phyloP scores from a whole-genome alignment of 1,140 invertebrate genomes.

The Matsumurasca onukii region DNA sequence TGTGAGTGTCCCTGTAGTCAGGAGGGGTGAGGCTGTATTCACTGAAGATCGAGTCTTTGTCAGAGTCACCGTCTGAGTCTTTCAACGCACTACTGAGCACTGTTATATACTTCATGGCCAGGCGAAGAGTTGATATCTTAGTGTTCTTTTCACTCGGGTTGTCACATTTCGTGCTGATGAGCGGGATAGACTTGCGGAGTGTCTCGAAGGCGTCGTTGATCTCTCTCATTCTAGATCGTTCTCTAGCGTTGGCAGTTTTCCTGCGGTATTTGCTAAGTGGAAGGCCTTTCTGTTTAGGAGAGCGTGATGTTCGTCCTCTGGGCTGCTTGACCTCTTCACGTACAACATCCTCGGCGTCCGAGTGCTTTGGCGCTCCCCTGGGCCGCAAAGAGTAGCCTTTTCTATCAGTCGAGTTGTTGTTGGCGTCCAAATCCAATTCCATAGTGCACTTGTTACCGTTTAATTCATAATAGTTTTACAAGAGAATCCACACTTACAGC shows the following conservation, averaged over 20 bases:
- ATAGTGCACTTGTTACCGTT: background rate
- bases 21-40: conserved; percentile 7
- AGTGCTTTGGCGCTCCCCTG: conserved; percentile 32
- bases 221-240: conserved; percentile 81
- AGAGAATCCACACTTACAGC: background rate
- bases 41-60: conserved; percentile 32
- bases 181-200: conserved; percentile 71
- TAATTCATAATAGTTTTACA: background rate
- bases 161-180: conserved; percentile 7
- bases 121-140: conserved; percentile 82
- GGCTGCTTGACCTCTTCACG: conserved; percentile 48
- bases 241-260: conserved; percentile 85
- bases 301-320: conserved; percentile 28
- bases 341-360: conserved; percentile 32
- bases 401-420: conserved; percentile 37
- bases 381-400: conserved; percentile 43
- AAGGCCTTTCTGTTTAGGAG: conserved; percentile 60
- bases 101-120: conserved; percentile 86
- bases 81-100: conserved; percentile 54
- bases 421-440: conserved; percentile 30
- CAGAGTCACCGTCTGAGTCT: conserved; percentile 34
- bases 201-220: conserved; percentile 86
- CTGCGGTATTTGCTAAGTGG: conserved; percentile 87
- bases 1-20: conserved; percentile 18
- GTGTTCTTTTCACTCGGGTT: conserved; percentile 67